These are phyloP conservation scores for Blera fallax DNA, from an alignment of 2,888 invertebrate species.

Conservation along the genomic window DNA sequence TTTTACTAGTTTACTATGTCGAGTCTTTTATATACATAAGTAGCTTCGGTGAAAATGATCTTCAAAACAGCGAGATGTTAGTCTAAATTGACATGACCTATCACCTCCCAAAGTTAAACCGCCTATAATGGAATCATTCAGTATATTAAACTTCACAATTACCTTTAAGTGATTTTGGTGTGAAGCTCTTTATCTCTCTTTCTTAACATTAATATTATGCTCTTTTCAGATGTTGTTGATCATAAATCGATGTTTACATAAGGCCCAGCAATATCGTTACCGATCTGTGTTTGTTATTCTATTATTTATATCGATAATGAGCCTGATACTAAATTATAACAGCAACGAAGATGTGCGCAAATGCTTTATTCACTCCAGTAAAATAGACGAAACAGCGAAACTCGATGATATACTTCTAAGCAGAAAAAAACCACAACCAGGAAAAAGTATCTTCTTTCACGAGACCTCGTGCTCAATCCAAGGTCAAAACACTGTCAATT, in stretches of 20 bases:
- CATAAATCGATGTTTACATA: conserved; percentile 45
- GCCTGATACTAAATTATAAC: conserved; percentile 72
- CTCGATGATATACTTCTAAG: conserved; percentile 78
- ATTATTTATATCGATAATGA: conserved; percentile 68
- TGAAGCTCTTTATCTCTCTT: too few relatives aligned
- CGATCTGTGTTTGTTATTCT: conserved; percentile 75
- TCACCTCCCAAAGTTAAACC: too few relatives aligned
- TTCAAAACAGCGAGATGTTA: too few relatives aligned
- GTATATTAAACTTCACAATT: too few relatives aligned
- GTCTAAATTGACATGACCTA: too few relatives aligned
- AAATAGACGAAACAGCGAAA: background rate
- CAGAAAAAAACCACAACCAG: conserved; percentile 76
- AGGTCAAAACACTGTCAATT: conserved; percentile 54
- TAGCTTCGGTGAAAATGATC: too few relatives aligned
- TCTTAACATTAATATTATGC: background rate
- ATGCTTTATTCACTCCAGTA: conserved; percentile 76
- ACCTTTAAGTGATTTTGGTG: too few relatives aligned
- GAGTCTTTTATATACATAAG: too few relatives aligned
- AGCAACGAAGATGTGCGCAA: conserved; percentile 74
- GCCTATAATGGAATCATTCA: too few relatives aligned
- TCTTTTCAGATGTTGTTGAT: conserved; percentile 55
- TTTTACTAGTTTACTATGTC: too few relatives aligned
- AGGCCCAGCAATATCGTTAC: conserved; percentile 73
- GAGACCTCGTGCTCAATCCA: conserved; percentile 79
- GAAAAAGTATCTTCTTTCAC: conserved; percentile 80